These are phyloP conservation scores for Pimpla rufipes DNA, from an alignment of 2,888 invertebrate species.

Conservation along the genomic window DNA sequence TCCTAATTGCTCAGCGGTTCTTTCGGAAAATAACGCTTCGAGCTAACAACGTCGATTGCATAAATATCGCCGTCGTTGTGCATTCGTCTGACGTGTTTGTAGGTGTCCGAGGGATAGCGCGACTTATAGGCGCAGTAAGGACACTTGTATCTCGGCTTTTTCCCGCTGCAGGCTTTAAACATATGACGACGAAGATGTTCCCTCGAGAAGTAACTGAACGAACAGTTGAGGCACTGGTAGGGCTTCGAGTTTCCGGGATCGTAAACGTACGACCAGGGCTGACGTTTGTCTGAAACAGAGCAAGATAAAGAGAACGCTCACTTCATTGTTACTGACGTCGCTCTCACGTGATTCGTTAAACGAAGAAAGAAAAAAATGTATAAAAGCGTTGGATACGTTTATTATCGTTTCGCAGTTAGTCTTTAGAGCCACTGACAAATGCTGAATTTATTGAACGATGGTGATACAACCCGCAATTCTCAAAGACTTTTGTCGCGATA, in stretches of 20 bases:
- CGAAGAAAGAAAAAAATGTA: not conserved
- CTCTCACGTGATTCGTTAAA: not conserved
- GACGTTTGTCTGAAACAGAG: constrained; percentile 29
- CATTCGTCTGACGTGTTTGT: constrained; percentile 42
- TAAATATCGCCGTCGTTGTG: constrained; percentile 58
- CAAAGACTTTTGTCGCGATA: not conserved
- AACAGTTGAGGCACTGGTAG: constrained; percentile 74
- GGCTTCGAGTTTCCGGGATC: constrained; percentile 68
- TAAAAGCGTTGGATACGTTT: not conserved
- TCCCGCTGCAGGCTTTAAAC: constrained; percentile 72
- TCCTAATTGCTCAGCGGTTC: constrained; percentile 17
- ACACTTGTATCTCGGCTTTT: constrained; percentile 77
- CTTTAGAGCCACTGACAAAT: not conserved
- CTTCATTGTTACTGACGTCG: not conserved
- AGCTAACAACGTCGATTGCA: constrained; percentile 54
- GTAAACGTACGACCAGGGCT: constrained; percentile 32
- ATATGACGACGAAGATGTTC: constrained; percentile 40
- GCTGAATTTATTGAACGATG: constrained; percentile 2
- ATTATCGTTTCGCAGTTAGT: not conserved
- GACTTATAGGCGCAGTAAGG: constrained; percentile 72
- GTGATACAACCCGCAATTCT: not conserved
- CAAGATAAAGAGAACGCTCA: constrained; percentile 21
- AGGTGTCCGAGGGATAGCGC: constrained; percentile 49
- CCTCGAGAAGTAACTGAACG: constrained; percentile 74
- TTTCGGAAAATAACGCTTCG: constrained; percentile 37